phyloP scores from a whole-genome alignment of 2,797 vertebrate genomes.

The Catamblyrhynchus diadema region DNA sequence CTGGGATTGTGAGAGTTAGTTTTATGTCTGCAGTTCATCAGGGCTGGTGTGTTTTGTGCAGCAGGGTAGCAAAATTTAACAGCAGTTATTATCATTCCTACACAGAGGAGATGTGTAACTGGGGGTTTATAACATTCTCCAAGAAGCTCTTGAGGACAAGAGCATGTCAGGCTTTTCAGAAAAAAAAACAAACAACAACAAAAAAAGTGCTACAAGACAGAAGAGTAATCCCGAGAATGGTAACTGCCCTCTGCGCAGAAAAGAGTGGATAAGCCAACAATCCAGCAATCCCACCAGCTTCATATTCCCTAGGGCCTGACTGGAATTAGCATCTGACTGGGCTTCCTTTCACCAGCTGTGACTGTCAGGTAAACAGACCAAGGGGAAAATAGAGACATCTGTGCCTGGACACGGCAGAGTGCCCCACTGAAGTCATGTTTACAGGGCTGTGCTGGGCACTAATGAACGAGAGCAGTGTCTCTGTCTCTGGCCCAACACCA shows the following conservation, averaged over 20 bases:
- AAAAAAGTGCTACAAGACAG: not conserved
- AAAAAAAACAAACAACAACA: not conserved
- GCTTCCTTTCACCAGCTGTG: not conserved
- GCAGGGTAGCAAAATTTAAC: not conserved
- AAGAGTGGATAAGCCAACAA: not conserved
- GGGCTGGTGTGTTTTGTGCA: not conserved
- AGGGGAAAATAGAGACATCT: not conserved
- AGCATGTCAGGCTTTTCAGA: not conserved
- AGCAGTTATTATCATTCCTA: not conserved
- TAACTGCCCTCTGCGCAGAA: not conserved
- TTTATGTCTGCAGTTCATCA: not conserved
- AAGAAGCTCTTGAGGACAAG: not conserved
- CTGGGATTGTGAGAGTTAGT: not conserved
- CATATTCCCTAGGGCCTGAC: not conserved
- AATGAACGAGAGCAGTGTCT: not conserved
- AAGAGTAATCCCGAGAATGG: not conserved
- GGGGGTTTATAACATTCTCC: not conserved
- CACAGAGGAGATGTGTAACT: not conserved
- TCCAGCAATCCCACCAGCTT: not conserved
- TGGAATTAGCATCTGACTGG: not conserved
- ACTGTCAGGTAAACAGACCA: not conserved
- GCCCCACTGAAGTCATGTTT: not conserved
- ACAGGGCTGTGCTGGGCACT: not conserved
- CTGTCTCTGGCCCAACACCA: not conserved
- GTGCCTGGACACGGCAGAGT: not conserved